Percentiles rank a stretch among this genome's conserved stretches.
Conservation (phyloP, 2,797 vertebrate species). For the Gadopsis bispinosus region DNA sequence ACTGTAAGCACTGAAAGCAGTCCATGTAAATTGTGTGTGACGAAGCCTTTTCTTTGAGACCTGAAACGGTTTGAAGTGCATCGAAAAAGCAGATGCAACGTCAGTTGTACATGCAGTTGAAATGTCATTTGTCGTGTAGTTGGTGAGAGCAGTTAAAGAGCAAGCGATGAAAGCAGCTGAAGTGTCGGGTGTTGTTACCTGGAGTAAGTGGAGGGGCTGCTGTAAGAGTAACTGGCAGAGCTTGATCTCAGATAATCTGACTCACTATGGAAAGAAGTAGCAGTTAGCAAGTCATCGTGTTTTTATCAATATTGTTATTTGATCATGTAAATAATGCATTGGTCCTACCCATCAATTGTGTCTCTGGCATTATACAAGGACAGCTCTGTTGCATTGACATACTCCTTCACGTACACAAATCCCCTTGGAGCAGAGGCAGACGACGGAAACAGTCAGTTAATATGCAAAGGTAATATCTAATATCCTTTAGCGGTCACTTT, state of each 20-base stretch:
- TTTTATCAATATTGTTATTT: not conserved
- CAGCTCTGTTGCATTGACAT: constrained; percentile 80
- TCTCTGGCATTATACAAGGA: constrained; percentile 70
- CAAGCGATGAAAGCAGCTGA: not conserved
- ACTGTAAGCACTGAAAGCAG: not conserved
- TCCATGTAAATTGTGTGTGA: not conserved
- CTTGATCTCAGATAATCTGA: constrained; percentile 74
- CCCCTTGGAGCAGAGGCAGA: constrained; percentile 62
- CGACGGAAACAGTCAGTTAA: not conserved
- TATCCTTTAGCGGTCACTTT: constrained; percentile 10
- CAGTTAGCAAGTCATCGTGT: not conserved
- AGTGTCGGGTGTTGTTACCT: constrained; percentile 71
- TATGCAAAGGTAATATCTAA: not conserved
- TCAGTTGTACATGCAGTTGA: not conserved
- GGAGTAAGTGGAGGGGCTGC: constrained; percentile 73
- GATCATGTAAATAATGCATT: not conserved
- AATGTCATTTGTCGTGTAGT: not conserved
- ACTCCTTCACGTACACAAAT: constrained; percentile 90
- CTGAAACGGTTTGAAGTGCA: constrained; percentile 2
- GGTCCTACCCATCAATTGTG: constrained; percentile 50
- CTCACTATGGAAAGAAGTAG: constrained; percentile 43
- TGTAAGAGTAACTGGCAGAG: constrained; percentile 75
- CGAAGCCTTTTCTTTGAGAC: not conserved
- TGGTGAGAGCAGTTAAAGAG: not conserved
- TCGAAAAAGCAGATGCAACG: not conserved